Base-by-base conservation (phyloP, 2,113 vertebrate genomes). In the Trematocara zebra region DNA sequence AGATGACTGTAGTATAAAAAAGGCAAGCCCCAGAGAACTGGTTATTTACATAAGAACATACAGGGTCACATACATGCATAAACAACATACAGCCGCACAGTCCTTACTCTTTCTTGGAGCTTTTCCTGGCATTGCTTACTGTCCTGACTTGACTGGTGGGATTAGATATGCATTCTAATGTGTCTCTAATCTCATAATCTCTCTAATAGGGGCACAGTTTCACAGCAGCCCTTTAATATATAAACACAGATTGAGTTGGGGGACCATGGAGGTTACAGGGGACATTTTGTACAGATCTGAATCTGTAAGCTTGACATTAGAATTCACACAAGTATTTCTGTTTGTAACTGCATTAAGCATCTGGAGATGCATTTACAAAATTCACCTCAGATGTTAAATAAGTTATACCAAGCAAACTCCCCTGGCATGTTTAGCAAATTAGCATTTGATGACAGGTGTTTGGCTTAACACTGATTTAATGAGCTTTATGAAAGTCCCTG, bases 391-490 rank as follows among this genome's bases (percentile, higher is more conserved):
- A 84, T 85, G 81, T 78, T 85, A 88, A 89, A 82, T 61, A 82
- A 89, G 33, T 88, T 87, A 84, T 47, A 83, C 42, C 69, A 85
- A 89, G 80, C 81, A 90, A 81, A 78, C 56, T 88, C 35, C 69
- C 69, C 51, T 47, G 80, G 81, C 11, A 20, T 88, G 74, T 91
- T 93, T 86, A 17, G 81, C 72, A 91, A 91, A 93, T 93, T 91
- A 91, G 87, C 85, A 88, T 94, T 88, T 89, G 74, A 92, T 90
- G 93, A 91, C 93, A 93, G 89, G 87, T 92, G 91, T 89, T 87
- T 82, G 92, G 91, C 94, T 93, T 89, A 91, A 88, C 89, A 67
- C 81, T 87, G 86, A 92, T 94, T 93, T 93, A 92, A 89, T 87
- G 80, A 87, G 91, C 89, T 87, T 94, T 83, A 72, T 84, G 53